phyloP scores from a whole-genome alignment of 2,113 vertebrate genomes.

The Sciurus niger region DNA sequence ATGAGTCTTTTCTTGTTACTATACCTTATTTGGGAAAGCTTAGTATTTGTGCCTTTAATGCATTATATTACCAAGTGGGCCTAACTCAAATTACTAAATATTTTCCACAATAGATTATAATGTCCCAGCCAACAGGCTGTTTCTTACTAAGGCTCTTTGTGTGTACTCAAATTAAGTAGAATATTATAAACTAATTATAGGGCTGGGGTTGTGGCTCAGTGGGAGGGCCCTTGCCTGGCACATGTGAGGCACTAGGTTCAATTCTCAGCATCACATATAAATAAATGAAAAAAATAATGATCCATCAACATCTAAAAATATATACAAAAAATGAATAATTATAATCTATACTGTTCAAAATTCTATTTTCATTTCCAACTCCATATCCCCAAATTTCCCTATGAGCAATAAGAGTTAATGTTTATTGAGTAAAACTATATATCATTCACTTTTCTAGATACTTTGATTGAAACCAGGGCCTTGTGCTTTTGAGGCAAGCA shows the following conservation, averaged over 20 bases:
- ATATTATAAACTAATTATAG: not conserved
- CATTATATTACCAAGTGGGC: not conserved
- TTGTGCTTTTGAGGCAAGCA: too few species aligned
- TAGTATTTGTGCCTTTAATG: not conserved
- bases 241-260: too few species aligned
- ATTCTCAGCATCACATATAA: too few species aligned
- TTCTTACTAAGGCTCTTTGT: not conserved
- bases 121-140: not conserved
- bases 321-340: not conserved
- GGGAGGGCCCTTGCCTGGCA: too few species aligned
- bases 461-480: not conserved
- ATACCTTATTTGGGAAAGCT: conserved; percentile 1
- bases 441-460: not conserved
- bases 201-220: too few species aligned
- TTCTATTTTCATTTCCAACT: conserved; percentile 40
- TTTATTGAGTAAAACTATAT: not conserved
- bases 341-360: conserved; percentile 32
- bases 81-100: conserved; percentile 25
- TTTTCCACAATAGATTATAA: not conserved
- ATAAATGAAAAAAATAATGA: too few species aligned
- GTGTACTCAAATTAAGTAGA: not conserved
- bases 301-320: too few species aligned
- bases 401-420: conserved; percentile 17
- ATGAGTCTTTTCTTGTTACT: not conserved
- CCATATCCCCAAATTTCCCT: not conserved